Conservation (phyloP, 2,113 vertebrate genomes). For the Boulengeromyrus knoepffleri region DNA sequence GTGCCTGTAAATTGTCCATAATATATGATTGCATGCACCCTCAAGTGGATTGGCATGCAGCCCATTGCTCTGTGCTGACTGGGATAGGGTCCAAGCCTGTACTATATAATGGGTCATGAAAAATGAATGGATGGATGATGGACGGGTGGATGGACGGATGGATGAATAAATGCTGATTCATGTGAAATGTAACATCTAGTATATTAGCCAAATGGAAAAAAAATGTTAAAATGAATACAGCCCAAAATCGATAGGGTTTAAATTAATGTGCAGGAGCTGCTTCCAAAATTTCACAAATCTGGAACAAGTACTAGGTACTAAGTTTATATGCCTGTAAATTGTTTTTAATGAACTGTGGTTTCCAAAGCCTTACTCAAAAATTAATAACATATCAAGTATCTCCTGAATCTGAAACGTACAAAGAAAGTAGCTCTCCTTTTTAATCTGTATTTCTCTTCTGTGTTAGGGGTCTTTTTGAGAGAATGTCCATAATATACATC, state of each 20-base stretch:
- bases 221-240: not conserved
- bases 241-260: not conserved
- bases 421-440: not conserved
- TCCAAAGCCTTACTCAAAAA: not conserved
- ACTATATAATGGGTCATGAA: not conserved
- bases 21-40: not conserved
- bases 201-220: not conserved
- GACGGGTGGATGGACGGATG: not conserved
- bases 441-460: not conserved
- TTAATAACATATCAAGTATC: not conserved
- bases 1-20: not conserved
- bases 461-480: not conserved
- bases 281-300: not conserved
- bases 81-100: not conserved
- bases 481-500: not conserved
- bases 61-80: not conserved
- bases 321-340: not conserved
- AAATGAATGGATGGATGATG: not conserved
- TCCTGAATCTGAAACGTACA: not conserved
- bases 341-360: not conserved
- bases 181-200: not conserved
- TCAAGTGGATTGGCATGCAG: not conserved
- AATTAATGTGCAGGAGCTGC: not conserved
- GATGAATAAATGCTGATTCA: not conserved
- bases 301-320: not conserved